phyloP scores from a whole-genome alignment of 1,140 invertebrate genomes.

The Cydia splendana region DNA sequence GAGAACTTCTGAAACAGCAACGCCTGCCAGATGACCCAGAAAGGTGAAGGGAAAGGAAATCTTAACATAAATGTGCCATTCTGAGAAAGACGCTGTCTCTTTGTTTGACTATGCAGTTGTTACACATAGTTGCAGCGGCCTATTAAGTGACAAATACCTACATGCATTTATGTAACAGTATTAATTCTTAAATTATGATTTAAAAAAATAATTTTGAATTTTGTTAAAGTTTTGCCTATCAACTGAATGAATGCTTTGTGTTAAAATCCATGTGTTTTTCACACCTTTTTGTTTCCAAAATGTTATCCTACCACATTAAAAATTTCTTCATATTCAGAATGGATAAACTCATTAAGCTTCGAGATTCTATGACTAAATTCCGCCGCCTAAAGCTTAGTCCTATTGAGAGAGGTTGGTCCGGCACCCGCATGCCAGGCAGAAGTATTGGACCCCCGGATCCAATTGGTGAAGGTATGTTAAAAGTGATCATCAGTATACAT shows the following conservation, averaged over 20 bases:
- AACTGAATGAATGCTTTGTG: no score
- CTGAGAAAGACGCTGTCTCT: no score
- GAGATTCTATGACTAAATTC: constrained; percentile 86
- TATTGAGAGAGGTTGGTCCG: constrained; percentile 94
- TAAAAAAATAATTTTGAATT: no score
- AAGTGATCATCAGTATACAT: neutral
- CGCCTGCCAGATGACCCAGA: constrained; percentile 86
- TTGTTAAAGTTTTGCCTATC: no score
- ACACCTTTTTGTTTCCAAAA: no score
- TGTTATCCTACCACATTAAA: constrained; percentile 24
- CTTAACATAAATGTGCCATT: no score
- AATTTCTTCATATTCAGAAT: constrained; percentile 66
- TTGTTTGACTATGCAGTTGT: no score
- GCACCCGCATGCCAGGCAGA: constrained; percentile 88
- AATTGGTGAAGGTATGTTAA: constrained; percentile 83
- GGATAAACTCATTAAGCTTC: constrained; percentile 84
- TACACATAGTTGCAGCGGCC: no score
- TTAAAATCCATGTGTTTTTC: no score
- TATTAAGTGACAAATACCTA: no score
- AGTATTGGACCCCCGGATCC: constrained; percentile 94
- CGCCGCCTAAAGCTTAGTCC: constrained; percentile 84
- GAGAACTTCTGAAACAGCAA: constrained; percentile 86
- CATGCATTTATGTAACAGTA: no score
- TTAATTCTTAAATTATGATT: no score
- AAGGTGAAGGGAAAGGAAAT: constrained; percentile 56